These are phyloP conservation scores for Callithrix jacchus DNA, from an alignment of 2,113 vertebrate genomes.

Conservation along the genomic window DNA sequence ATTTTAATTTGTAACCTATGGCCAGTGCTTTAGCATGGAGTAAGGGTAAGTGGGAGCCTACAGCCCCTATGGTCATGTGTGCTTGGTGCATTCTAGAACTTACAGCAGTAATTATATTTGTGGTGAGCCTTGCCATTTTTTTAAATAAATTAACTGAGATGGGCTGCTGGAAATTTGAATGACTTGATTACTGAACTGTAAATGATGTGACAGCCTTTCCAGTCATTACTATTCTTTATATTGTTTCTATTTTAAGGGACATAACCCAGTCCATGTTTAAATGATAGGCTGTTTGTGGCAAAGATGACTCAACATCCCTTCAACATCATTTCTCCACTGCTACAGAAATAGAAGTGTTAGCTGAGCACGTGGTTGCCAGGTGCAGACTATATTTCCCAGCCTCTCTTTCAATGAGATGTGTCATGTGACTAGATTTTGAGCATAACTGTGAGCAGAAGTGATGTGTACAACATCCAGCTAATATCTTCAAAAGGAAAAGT, in stretches of 20 bases:
- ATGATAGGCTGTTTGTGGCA: not conserved
- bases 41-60: not conserved
- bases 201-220: not conserved
- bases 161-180: not conserved
- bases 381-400: not conserved
- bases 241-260: not conserved
- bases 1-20: not conserved
- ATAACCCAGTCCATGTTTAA: not conserved
- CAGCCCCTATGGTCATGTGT: not conserved
- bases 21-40: not conserved
- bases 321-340: not conserved
- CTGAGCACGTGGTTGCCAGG: not conserved
- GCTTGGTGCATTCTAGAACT: not conserved
- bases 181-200: not conserved
- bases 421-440: not conserved
- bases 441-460: not conserved
- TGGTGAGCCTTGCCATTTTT: not conserved
- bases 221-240: not conserved
- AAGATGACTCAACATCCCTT: not conserved
- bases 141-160: not conserved
- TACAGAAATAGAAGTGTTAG: not conserved
- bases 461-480: not conserved
- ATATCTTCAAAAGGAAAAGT: not conserved
- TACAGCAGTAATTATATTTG: not conserved
- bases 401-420: not conserved